Conservation (phyloP, 2,797 vertebrate genomes). For the Arctocebus calabarensis region DNA sequence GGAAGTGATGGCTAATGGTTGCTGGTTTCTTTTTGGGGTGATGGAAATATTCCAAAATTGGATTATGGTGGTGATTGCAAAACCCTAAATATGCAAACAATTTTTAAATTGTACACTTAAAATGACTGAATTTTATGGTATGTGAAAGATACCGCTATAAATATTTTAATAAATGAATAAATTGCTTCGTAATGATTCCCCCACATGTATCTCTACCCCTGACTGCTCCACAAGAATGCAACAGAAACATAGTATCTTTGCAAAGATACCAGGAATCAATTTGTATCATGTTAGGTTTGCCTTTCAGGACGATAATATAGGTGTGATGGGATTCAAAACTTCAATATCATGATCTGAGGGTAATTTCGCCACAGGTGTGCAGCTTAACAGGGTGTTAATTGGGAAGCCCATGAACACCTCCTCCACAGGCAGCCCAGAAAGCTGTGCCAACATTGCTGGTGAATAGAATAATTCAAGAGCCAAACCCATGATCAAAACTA, state of each 20-base stretch:
- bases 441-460: constrained; percentile 78
- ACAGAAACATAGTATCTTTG: constrained; percentile 50
- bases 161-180: constrained; percentile 49
- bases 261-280: constrained; percentile 67
- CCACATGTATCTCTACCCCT: not conserved
- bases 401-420: constrained; percentile 82
- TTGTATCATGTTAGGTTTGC: constrained; percentile 62
- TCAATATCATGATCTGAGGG: constrained; percentile 67
- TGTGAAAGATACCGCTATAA: constrained; percentile 32
- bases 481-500: constrained; percentile 80
- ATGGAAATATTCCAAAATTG: constrained; percentile 64
- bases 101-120: constrained; percentile 41
- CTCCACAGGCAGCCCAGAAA: constrained; percentile 80
- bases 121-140: constrained; percentile 59
- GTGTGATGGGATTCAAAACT: constrained; percentile 82
- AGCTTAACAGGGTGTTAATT: constrained; percentile 86
- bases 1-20: constrained; percentile 15
- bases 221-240: not conserved
- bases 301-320: constrained; percentile 63
- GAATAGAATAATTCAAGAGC: constrained; percentile 80
- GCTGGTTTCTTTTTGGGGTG: constrained; percentile 11
- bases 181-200: not conserved
- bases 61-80: not conserved
- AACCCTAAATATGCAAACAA: constrained; percentile 61
- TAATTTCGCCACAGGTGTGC: constrained; percentile 85